Percentiles rank a stretch among this genome's conserved stretches.
Conservation (phyloP, 2,888 invertebrate genomes). For the Atethmia centrago region DNA sequence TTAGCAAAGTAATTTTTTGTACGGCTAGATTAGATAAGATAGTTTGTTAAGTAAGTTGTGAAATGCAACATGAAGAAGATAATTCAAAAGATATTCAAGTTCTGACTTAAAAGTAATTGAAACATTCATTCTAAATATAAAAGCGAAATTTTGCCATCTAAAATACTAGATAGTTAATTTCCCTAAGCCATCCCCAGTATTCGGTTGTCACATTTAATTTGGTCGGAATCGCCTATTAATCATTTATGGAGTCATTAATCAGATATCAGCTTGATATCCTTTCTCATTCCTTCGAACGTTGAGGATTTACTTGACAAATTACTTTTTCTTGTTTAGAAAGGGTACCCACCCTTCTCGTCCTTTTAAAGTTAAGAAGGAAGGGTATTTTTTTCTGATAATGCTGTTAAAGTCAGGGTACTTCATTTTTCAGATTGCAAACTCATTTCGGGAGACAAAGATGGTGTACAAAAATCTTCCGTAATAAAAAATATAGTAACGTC, state of each 20-base stretch:
- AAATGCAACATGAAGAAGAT: constrained; percentile 2
- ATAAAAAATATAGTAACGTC: neutral
- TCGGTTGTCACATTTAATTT: constrained; percentile 68
- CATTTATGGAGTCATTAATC: constrained; percentile 82
- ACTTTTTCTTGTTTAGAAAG: constrained; percentile 84
- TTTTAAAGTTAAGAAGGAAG: constrained; percentile 56
- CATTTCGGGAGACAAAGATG: constrained; percentile 8
- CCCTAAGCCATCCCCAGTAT: constrained; percentile 59
- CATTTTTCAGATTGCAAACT: constrained; percentile 35
- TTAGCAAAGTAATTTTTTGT: constrained; percentile 31
- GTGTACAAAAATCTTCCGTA: constrained; percentile 1
- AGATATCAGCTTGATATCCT: constrained; percentile 77
- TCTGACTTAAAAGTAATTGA: constrained; percentile 21
- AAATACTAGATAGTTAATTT: constrained; percentile 57
- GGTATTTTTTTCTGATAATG: constrained; percentile 47
- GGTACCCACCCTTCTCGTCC: no score
- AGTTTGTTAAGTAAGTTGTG: neutral
- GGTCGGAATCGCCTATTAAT: constrained; percentile 76
- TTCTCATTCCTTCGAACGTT: constrained; percentile 76
- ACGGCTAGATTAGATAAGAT: constrained; percentile 14
- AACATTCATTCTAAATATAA: constrained; percentile 24
- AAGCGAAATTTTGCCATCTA: constrained; percentile 33
- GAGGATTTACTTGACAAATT: constrained; percentile 89
- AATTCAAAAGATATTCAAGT: neutral
- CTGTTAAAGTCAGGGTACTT: constrained; percentile 34